Percentiles rank a stretch among this genome's conserved stretches.
Evolutionary conservation across 2,113 vertebrate genomes (phyloP).

Genomic region (Cyanoramphus novaezelandiae): DNA sequence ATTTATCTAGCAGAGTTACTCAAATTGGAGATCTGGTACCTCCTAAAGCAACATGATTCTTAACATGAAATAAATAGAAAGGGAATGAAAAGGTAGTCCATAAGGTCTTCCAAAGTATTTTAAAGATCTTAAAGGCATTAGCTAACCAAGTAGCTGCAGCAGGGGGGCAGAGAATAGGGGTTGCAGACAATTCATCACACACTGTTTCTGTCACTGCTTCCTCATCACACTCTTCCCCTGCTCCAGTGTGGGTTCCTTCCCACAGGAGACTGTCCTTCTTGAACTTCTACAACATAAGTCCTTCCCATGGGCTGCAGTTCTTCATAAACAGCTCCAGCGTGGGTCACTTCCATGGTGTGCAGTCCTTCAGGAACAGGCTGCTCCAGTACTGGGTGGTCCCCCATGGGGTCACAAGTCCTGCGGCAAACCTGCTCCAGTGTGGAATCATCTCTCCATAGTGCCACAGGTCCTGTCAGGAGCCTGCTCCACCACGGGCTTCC

Average conservation of each 20-base stretch:
- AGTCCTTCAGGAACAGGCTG: neutral
- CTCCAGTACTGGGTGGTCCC: neutral
- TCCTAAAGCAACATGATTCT: neutral
- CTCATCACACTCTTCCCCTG: neutral
- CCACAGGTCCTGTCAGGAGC: neutral
- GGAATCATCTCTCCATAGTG: neutral
- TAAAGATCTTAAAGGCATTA: neutral
- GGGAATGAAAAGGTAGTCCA: neutral
- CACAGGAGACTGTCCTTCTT: neutral
- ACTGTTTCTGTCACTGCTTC: neutral
- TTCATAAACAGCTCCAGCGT: accelerated
- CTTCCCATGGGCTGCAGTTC: neutral
- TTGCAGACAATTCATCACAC: neutral
- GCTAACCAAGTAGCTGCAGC: neutral
- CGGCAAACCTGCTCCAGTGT: neutral
- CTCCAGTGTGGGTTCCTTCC: neutral
- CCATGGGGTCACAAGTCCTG: neutral
- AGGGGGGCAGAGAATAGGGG: neutral
- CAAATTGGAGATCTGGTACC: neutral
- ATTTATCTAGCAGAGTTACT: neutral
- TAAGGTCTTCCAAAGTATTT: neutral
- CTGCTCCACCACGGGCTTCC: neutral
- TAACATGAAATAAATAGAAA: neutral
- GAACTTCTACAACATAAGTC: neutral
- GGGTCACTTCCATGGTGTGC: neutral